Base-by-base conservation (phyloP, 1,140 invertebrate genomes). In the Triops cancriformis region DNA sequence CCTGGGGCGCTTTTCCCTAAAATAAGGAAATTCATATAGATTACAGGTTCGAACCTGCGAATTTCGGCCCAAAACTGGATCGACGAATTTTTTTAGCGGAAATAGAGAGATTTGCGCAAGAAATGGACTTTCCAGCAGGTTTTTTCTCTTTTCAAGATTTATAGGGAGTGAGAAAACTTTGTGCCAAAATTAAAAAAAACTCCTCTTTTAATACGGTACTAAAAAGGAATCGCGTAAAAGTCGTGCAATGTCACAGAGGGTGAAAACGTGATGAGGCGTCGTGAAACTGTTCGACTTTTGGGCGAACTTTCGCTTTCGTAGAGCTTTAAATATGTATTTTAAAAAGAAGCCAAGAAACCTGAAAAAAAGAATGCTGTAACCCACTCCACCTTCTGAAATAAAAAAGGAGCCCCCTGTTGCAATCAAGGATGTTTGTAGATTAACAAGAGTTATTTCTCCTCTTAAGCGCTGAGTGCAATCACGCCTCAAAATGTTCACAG, bases 351-450 rank as follows among this genome's bases (percentile, higher is more conserved):
- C 51, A 23, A 14, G 7, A 64, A 45, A 45, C 11, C 51, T 7
- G 31, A 2, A 37, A 37, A 37, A 37, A 37, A 7, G 31, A 37
- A 37, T 7, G 31, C 7, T 2, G 31, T 64, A 64, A 64, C 51
- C 51, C 14, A 18, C 51, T 64, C 51, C 14, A 18, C 51, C 23
- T 23, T 14, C 14, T 23, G 7, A 64, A 64, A 64, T 23, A 23
- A 64, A 64, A 45, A 64, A 64, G 31, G 31, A 37, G 31, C 31
- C 31, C n/a, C 51, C 9, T 64, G 51, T 64, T 64, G 51, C 51
- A 64, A 64, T 64, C 51, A 64, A 64, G 51, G 51, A 64, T 64
- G 51, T 64, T 64, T 64, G 51, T 23, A 64, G 51, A 64, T 64
- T 64, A 37, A 64, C 51, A 64, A 10, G 51, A 3, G 10, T 23